Base-by-base conservation (phyloP, 2,113 vertebrate species). In the Cnemophilus loriae region DNA sequence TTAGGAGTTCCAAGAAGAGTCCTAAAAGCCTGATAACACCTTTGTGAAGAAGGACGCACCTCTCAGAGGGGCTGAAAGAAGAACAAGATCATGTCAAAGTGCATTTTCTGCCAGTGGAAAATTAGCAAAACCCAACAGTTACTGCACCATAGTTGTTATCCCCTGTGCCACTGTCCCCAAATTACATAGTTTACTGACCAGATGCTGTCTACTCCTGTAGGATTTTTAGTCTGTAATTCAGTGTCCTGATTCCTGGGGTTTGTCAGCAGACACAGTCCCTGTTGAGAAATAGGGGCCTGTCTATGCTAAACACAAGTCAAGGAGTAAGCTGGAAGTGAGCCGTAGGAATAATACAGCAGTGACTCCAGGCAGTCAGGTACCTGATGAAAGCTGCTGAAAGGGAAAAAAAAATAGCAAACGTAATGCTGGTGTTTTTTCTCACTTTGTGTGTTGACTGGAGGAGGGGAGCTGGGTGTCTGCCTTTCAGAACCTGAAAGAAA, bases 21-120 rank as follows among this genome's bases (percentile, higher is more conserved):
- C 80, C 97, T 81, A 97, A 97, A 85, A 90, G 79, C 65, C 68
- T 97, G 75, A 23, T 97, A n/a, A 98, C 98, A 44, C 47, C 81
- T 11, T 94, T 98, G 60, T 98, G 94, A 98, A 90, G 83, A 79
- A 78, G 35, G 63, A 52, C 7, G 14, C 74, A 35, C 4, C 15
- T 53, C 49, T 69, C 50, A 39, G 55, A 80, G 77, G 41, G 92
- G 37, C 81, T 95, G 77, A 47, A 96, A 91, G 68, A 93, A 86
- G 60, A 95, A 57, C 16, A 52, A 52, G 65, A 35, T 64, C 53
- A 46, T 76, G 55, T 81, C 69, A 90, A 92, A 64, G 61, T 56
- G 39, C 68, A 44, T 90, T 89, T 96, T 42, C 96, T 89, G 68
- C 68, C 35, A 61, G 44, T 96, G 42, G 55, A 91, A 92, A 71